Base-by-base conservation (phyloP, 2,113 vertebrate species). In the Accipiter cooperii region DNA sequence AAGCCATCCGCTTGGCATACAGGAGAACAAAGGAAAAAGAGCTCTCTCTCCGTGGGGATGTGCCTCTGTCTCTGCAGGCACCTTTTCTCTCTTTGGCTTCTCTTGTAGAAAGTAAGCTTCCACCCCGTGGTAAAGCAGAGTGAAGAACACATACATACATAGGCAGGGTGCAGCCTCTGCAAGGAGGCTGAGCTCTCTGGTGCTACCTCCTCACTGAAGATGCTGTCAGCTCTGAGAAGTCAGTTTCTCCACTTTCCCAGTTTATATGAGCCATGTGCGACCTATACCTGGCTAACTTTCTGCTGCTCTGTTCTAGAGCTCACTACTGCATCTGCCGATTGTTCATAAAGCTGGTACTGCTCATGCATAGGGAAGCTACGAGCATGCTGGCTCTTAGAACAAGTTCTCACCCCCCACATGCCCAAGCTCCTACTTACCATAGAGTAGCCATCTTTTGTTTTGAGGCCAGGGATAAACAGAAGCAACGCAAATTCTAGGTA, bases 281-380 rank as follows among this genome's bases (percentile, higher is more conserved):
- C 38, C 34, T 40, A 29, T 34, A 46, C 18, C 21, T 63, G 33
- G 38, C 70, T 47, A 42, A 42, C 26, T 46, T 60, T 54, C 52
- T 75, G 28, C 31, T 55, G 14, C 12, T 17, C n/a, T 54, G 4
- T 54, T 68, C 83, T 75, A 38, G 60, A 74, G 22, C 15, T 86
- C 46, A 40, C 46, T 55, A 22, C 31, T 33, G 29, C 2, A 0
- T 58, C 44, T 79, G 10, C 2, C 54, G n/a, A 19, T 0, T 0
- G 10, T n/a, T 68, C 69, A 17, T n/a, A 40, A 61, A 68, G 34
- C 9, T 28, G 38, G 46, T 40, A 46, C n/a, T 42, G 20, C 40
- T 68, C 19, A 24, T 36, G 46, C 3, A 19, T 15, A 49, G 28
- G 21, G 36, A 47, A 42, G 14, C 14, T 78, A 42, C 36, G 9